These are phyloP conservation scores for Metalampra italica DNA, from an alignment of 2,888 invertebrate genomes.

Conservation along the genomic window DNA sequence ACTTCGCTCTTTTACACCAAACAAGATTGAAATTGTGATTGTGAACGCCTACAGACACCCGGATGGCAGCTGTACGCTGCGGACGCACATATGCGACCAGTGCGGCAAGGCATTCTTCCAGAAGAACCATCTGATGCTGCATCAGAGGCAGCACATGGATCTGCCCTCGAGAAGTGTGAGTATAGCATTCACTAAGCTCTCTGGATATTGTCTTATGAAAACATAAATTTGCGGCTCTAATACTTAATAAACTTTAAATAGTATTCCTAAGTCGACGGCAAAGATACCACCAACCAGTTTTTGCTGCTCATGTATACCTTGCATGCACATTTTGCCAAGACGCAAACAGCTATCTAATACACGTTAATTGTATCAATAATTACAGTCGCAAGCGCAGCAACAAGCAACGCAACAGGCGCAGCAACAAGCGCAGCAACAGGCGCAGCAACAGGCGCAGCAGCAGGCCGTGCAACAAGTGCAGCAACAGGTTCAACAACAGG, in stretches of 20 bases:
- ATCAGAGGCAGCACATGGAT: slow-evolving; percentile 89
- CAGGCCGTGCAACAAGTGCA: slow-evolving; percentile 21
- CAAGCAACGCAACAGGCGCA: slow-evolving; percentile 35
- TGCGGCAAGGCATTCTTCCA: slow-evolving; percentile 93
- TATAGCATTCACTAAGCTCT: slow-evolving; percentile 5
- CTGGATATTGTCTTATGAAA: too few species aligned
- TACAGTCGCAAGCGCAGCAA: slow-evolving; percentile 48
- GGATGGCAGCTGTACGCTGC: slow-evolving; percentile 87
- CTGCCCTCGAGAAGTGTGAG: slow-evolving; percentile 73
- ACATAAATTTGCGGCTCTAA: too few species aligned
- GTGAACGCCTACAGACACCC: slow-evolving; percentile 78
- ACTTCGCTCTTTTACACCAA: too few species aligned
- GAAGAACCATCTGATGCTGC: slow-evolving; percentile 89
- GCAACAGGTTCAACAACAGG: slow-evolving; percentile 28
- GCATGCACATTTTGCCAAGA: too few species aligned
- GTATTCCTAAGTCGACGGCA: too few species aligned
- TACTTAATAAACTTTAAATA: too few species aligned
- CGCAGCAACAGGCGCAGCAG: slow-evolving; percentile 44
- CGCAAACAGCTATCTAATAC: too few species aligned
- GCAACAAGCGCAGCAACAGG: slow-evolving; percentile 55
- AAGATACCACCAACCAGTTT: too few species aligned
- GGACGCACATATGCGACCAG: slow-evolving; percentile 87
- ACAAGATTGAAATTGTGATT: too few species aligned
- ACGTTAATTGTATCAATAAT: neutral
- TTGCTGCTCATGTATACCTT: too few species aligned